Percentiles rank a stretch among this genome's conserved stretches.
phyloP scores from a whole-genome alignment of 2,113 vertebrate species.

The Megaceryle torquata region DNA sequence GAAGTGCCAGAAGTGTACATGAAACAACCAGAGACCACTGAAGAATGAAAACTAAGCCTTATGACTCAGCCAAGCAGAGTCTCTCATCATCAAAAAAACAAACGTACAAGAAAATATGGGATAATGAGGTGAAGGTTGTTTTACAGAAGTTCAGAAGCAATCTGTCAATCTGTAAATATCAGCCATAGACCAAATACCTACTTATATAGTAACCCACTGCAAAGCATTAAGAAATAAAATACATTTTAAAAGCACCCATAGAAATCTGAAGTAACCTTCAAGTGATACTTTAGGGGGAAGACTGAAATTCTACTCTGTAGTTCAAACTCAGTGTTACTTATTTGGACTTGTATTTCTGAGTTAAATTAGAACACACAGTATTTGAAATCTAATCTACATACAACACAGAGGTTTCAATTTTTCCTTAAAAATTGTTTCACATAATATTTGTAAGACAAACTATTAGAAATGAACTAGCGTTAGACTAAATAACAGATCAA shows the following conservation, averaged over 20 bases:
- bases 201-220: not conserved
- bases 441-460: not conserved
- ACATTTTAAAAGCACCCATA: not conserved
- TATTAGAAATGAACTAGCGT: not conserved
- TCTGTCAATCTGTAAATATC: not conserved
- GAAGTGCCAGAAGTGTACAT: not conserved
- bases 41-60: not conserved
- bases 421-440: not conserved
- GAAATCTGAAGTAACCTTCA: not conserved
- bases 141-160: not conserved
- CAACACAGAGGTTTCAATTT: rapidly evolving
- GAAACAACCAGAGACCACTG: not conserved
- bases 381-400: not conserved
- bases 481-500: no score
- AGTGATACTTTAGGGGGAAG: not conserved
- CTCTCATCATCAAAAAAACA: not conserved
- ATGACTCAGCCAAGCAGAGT: not conserved
- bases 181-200: not conserved
- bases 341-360: not conserved
- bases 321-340: not conserved
- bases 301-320: not conserved
- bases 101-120: not conserved
- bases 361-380: not conserved
- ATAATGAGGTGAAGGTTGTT: not conserved
- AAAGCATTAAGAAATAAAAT: not conserved